Conservation (phyloP, 2,797 vertebrate species). For the Sebastes iracundus region DNA sequence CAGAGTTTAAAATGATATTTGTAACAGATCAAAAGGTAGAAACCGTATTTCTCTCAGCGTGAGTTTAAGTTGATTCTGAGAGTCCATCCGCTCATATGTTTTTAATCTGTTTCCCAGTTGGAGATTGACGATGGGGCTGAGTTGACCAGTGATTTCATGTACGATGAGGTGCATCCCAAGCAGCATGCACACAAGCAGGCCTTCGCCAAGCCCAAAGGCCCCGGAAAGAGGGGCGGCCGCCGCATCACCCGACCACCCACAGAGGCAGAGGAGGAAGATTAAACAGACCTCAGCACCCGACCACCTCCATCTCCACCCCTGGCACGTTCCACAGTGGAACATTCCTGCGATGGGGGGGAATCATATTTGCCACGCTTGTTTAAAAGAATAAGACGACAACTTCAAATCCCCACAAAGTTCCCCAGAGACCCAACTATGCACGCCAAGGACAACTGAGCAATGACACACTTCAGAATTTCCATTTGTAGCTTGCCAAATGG, state of each 20-base stretch:
- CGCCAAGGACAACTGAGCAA: conserved; percentile 80
- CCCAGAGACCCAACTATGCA: conserved; percentile 83
- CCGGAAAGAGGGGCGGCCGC: conserved; percentile 92
- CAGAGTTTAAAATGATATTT: background rate
- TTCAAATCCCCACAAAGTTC: conserved; percentile 60
- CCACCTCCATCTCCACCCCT: conserved; percentile 29
- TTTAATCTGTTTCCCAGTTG: conserved; percentile 76
- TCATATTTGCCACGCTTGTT: conserved; percentile 65
- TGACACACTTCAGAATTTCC: conserved; percentile 66
- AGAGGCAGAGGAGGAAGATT: conserved; percentile 89
- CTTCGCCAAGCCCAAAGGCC: conserved; percentile 96
- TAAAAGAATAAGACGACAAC: conserved; percentile 50
- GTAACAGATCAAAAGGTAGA: background rate
- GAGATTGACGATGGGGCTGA: conserved; percentile 96
- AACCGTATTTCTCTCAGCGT: no score
- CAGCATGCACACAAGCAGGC: conserved; percentile 95
- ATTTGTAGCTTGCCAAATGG: conserved; percentile 80
- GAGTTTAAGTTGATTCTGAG: background rate
- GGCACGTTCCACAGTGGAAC: conserved; percentile 73
- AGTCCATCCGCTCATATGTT: background rate
- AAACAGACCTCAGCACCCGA: conserved; percentile 72
- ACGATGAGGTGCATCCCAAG: conserved; percentile 97
- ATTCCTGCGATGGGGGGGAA: conserved; percentile 59
- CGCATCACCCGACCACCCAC: conserved; percentile 90
- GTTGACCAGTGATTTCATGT: conserved; percentile 93